A percentile compares a stretch with the other conserved stretches of the same genome.
Conservation (phyloP, 2,888 invertebrate genomes). For the Kuschelorhynchus macadamiae region DNA sequence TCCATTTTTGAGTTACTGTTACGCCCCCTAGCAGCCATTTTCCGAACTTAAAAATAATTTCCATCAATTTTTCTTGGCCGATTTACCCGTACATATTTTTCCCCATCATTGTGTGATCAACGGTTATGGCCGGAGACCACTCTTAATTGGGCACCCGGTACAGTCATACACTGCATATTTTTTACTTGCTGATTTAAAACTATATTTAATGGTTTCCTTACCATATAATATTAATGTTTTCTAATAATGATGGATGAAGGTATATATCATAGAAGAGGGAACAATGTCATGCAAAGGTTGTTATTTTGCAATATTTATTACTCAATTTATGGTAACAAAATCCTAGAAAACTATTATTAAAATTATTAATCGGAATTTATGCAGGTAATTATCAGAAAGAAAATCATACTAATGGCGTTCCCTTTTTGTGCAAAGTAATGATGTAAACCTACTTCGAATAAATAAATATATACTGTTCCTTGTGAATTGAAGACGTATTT, state of each 20-base stretch:
- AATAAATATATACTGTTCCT: neutral
- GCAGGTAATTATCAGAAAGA: neutral
- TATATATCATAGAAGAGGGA: neutral
- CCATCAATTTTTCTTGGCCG: too few species aligned
- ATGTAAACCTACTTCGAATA: neutral
- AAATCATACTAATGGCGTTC: slow-evolving; percentile 1
- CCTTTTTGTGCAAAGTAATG: neutral
- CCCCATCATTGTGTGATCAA: too few species aligned
- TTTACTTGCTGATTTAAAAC: too few species aligned
- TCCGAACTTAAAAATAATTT: too few species aligned
- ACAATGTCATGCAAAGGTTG: slow-evolving; percentile 1
- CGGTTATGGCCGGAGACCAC: too few species aligned
- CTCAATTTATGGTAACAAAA: slow-evolving; percentile 2
- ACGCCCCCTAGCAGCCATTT: too few species aligned
- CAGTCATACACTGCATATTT: too few species aligned
- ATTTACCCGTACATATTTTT: too few species aligned
- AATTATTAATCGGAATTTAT: slow-evolving; percentile 3
- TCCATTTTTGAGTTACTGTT: too few species aligned
- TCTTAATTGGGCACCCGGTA: too few species aligned
- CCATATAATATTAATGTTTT: too few species aligned
- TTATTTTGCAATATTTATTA: slow-evolving; percentile 2
- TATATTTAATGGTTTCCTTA: too few species aligned
- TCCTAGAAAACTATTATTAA: slow-evolving; percentile 8
- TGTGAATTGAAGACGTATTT: neutral
- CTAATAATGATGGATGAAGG: neutral